A percentile compares a stretch with the other conserved stretches of the same genome.
These are phyloP conservation scores for Panurus biarmicus DNA, from an alignment of 2,113 vertebrate genomes.

Conservation along the genomic window DNA sequence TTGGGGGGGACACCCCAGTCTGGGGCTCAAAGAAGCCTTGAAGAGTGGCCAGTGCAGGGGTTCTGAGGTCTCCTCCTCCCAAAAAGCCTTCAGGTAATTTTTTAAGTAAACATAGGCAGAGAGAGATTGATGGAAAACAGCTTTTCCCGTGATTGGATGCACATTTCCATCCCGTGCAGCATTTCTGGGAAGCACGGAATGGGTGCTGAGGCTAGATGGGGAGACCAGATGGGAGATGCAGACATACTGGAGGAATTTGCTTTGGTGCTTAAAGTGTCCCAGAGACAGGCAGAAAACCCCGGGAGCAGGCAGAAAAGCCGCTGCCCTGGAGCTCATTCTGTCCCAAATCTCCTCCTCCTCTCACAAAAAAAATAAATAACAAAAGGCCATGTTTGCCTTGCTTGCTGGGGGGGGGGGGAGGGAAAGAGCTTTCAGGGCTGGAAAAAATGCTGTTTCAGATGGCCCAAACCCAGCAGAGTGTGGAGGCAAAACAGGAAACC, in stretches of 20 bases:
- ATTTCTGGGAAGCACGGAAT: neutral
- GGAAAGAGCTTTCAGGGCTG: neutral
- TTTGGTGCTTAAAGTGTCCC: neutral
- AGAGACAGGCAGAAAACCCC: neutral
- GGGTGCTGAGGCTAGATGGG: neutral
- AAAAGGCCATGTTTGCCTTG: neutral
- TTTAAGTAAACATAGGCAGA: neutral
- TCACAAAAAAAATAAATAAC: neutral
- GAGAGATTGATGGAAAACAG: neutral
- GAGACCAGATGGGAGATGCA: neutral
- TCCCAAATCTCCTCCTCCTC: neutral
- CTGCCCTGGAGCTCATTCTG: neutral
- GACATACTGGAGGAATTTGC: neutral
- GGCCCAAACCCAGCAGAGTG: neutral
- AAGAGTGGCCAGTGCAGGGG: neutral
- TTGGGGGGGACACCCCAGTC: neutral
- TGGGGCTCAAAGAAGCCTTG: neutral
- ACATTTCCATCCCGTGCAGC: neutral
- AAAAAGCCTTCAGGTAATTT: neutral
- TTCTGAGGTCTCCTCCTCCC: neutral
- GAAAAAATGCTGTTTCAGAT: neutral
- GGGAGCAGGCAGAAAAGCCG: accelerated
- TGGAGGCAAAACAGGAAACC: neutral
- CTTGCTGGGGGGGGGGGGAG: neutral
- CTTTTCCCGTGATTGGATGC: neutral